Conservation (phyloP, 2,113 vertebrate species). For the Tragelaphus scriptus region DNA sequence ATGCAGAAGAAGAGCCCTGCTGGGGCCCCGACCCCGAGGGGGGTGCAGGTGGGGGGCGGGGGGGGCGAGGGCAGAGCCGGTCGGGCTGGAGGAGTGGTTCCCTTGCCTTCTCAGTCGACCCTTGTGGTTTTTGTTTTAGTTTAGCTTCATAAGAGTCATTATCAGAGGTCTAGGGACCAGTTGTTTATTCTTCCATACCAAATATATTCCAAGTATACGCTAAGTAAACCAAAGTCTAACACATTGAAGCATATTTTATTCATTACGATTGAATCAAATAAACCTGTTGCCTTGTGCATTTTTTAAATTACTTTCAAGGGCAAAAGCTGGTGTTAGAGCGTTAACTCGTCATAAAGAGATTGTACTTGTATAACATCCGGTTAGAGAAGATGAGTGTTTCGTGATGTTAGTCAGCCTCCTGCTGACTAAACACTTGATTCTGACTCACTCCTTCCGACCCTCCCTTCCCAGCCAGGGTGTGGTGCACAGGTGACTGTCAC, state of each 20-base stretch:
- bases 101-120: neutral
- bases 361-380: neutral
- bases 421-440: neutral
- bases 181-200: neutral
- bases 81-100: neutral
- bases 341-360: neutral
- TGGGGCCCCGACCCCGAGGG: neutral
- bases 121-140: neutral
- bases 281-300: neutral
- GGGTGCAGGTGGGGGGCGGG: fast-evolving
- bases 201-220: neutral
- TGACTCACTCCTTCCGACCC: neutral
- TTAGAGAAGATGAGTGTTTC: neutral
- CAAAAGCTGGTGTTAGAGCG: neutral
- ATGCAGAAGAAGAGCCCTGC: neutral
- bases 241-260: neutral
- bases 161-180: neutral
- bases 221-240: neutral
- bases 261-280: neutral
- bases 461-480: neutral
- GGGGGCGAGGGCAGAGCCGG: fast-evolving
- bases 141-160: neutral
- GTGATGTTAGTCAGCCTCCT: neutral
- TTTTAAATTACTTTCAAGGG: neutral
- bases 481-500: neutral